Percentiles rank a stretch among this genome's conserved stretches.
Conservation (phyloP, 2,113 vertebrate species). For the Grus americana region DNA sequence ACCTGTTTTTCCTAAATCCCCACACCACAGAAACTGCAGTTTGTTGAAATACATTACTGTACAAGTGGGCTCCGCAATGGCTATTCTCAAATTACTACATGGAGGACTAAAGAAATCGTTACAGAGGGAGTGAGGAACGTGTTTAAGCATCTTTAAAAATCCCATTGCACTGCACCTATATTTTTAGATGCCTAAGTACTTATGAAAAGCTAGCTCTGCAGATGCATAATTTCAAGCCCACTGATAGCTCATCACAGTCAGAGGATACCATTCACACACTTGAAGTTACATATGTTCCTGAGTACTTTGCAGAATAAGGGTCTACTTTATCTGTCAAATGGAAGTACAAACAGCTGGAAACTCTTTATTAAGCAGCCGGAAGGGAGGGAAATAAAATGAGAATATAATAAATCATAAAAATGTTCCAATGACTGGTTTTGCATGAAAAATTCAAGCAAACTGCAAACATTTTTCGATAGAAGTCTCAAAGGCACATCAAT, state of each 20-base stretch:
- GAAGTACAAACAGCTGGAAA: conserved; percentile 35
- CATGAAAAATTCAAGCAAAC: conserved; percentile 4
- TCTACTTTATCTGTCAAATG: conserved; percentile 1
- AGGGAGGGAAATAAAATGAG: conserved; percentile 49
- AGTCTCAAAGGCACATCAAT: background rate
- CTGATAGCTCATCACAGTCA: background rate
- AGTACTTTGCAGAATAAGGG: background rate
- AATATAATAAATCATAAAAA: conserved; percentile 44
- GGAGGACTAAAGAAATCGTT: background rate
- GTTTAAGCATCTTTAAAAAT: background rate
- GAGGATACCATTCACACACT: background rate
- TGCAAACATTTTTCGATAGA: background rate
- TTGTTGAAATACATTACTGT: background rate
- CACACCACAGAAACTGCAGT: background rate
- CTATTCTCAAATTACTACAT: background rate
- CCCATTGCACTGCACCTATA: background rate
- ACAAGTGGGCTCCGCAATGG: background rate
- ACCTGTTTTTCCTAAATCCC: background rate
- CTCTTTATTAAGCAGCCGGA: conserved; percentile 2
- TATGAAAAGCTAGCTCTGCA: background rate
- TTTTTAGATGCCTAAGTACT: background rate
- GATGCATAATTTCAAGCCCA: background rate
- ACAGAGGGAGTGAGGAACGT: background rate
- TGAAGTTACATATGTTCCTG: background rate
- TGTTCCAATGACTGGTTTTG: background rate